phyloP scores from a whole-genome alignment of 2,113 vertebrate genomes.

The Cathartes aura region DNA sequence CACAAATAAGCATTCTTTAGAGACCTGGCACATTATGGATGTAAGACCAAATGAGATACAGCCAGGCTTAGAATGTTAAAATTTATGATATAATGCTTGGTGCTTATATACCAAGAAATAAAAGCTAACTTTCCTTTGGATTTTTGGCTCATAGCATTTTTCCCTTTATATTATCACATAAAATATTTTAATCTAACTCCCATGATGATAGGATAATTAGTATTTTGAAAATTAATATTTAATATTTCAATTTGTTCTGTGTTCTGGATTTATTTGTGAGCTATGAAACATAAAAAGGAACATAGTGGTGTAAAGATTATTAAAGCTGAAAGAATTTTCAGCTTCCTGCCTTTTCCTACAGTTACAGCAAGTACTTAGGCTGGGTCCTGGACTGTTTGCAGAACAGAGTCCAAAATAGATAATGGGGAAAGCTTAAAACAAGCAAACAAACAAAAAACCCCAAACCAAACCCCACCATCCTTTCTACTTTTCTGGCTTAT shows the following conservation, averaged over 20 bases:
- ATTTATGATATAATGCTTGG: neutral
- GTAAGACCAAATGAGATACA: neutral
- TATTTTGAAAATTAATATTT: constrained; percentile 11
- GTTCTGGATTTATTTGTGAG: neutral
- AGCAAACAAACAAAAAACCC: neutral
- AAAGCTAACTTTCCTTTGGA: neutral
- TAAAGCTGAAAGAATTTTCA: neutral
- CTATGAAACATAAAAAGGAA: neutral
- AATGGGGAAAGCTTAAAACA: neutral
- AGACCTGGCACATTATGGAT: neutral
- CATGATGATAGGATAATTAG: neutral
- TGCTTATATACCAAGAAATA: neutral
- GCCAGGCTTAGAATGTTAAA: neutral
- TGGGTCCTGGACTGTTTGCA: neutral
- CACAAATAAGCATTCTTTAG: neutral
- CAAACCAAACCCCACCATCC: too few species aligned
- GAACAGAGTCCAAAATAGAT: neutral
- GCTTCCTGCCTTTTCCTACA: neutral
- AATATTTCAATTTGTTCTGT: neutral
- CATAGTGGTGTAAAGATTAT: neutral
- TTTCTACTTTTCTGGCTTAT: neutral
- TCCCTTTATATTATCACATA: neutral
- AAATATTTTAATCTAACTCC: neutral
- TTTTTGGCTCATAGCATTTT: neutral
- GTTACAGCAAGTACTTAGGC: neutral